Conservation (phyloP, 2,113 vertebrate species). For the Oreocharis arfaki region DNA sequence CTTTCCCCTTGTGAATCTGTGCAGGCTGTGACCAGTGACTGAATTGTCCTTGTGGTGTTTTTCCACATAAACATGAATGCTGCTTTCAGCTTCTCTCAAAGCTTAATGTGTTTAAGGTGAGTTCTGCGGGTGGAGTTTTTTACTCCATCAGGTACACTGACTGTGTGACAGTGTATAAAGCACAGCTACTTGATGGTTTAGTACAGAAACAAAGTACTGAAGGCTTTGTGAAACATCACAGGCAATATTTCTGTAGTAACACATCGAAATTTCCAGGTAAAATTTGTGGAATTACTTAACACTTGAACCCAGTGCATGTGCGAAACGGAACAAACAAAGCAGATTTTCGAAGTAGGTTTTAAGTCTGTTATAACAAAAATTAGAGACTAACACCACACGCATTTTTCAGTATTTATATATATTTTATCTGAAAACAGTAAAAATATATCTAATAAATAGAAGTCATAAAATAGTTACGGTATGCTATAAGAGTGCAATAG, state of each 20-base stretch:
- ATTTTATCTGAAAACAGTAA: background rate
- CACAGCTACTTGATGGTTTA: background rate
- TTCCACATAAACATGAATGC: background rate
- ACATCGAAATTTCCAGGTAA: background rate
- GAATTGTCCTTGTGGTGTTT: background rate
- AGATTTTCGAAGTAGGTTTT: background rate
- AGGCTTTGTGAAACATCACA: background rate
- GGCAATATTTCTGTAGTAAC: background rate
- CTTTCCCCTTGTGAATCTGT: background rate
- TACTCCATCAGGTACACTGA: background rate
- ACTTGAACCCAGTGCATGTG: accelerated
- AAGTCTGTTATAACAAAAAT: background rate
- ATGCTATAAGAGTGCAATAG: constrained; percentile 16
- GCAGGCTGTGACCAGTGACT: background rate
- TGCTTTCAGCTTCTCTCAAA: background rate
- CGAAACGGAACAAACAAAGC: background rate
- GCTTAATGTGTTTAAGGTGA: background rate
- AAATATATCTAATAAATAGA: constrained; percentile 31
- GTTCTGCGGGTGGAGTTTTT: background rate
- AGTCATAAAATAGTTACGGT: background rate
- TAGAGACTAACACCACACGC: background rate
- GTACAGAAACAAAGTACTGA: background rate
- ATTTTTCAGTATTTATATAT: background rate
- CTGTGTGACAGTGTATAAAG: background rate
- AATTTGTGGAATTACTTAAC: background rate